A percentile compares a stretch with the other conserved stretches of the same genome.
phyloP scores from a whole-genome alignment of 2,888 invertebrate genomes.

The Chymomyza amoena region DNA sequence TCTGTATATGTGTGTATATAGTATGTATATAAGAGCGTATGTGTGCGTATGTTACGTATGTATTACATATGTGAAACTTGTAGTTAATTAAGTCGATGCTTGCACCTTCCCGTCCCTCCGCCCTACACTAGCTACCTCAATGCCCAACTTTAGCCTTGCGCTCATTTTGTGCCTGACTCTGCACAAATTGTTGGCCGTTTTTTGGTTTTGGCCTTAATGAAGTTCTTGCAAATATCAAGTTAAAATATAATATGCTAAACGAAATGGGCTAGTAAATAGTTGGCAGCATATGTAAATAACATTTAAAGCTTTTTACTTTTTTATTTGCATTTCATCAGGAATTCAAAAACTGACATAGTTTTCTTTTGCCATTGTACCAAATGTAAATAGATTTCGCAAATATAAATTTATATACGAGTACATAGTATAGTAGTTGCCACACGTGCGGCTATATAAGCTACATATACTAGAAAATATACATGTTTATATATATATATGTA shows the following conservation, averaged over 20 bases:
- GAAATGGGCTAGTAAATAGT: constrained; percentile 42
- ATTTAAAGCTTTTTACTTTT: constrained; percentile 36
- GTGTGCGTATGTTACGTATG: not conserved
- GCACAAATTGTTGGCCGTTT: constrained; percentile 52
- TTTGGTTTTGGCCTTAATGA: constrained; percentile 24
- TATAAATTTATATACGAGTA: not conserved
- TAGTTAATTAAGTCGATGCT: constrained; percentile 66
- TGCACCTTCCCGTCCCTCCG: constrained; percentile 14
- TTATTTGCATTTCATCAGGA: constrained; percentile 18
- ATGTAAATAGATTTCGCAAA: not conserved
- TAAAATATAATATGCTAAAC: constrained; percentile 44
- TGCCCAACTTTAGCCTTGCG: constrained; percentile 25
- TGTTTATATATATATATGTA: not conserved
- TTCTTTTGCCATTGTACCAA: not conserved
- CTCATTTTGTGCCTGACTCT: constrained; percentile 55
- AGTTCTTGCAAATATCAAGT: constrained; percentile 28
- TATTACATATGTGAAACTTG: constrained; percentile 41
- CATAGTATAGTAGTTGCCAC: no score
- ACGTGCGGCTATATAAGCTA: not conserved
- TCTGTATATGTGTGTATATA: no score
- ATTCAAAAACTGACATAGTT: constrained; percentile 5
- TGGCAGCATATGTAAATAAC: constrained; percentile 60
- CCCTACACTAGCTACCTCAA: constrained; percentile 28
- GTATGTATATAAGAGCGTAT: not conserved
- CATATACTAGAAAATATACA: not conserved